These are phyloP conservation scores for Puntigrus tetrazona DNA, from an alignment of 2,113 vertebrate genomes.

Conservation along the genomic window DNA sequence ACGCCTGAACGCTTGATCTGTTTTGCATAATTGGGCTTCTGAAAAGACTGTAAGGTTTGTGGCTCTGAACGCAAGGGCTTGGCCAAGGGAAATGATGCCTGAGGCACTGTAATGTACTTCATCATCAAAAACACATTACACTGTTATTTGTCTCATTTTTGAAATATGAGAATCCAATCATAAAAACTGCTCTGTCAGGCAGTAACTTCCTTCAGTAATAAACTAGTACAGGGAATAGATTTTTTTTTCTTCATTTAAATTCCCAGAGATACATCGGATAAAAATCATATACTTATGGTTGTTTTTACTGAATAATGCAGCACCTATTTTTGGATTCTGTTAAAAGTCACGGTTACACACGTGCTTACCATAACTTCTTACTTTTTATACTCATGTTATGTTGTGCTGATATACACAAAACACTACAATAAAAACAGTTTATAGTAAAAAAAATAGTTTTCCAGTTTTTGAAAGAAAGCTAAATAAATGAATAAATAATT, in stretches of 20 bases:
- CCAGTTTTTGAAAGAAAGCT: neutral
- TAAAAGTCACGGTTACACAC: neutral
- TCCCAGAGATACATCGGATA: neutral
- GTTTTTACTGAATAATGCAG: slow-evolving; percentile 5
- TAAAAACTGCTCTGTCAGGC: slow-evolving; percentile 31
- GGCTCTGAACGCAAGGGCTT: slow-evolving; percentile 27
- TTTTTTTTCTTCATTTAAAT: neutral
- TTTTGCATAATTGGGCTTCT: slow-evolving; percentile 51
- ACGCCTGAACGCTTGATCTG: slow-evolving; percentile 49
- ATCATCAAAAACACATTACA: slow-evolving; percentile 16
- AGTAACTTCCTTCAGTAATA: slow-evolving; percentile 17
- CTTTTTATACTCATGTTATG: neutral
- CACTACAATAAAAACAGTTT: neutral
- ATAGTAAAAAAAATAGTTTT: too few relatives aligned
- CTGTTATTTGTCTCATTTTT: slow-evolving; percentile 4
- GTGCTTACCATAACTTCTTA: neutral
- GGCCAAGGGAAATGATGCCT: slow-evolving; percentile 32
- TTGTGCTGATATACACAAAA: neutral
- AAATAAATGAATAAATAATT: too few relatives aligned
- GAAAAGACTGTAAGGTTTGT: slow-evolving; percentile 33
- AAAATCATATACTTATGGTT: neutral
- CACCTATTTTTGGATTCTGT: neutral
- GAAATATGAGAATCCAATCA: slow-evolving; percentile 12
- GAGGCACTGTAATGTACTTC: slow-evolving; percentile 17
- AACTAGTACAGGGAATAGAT: neutral